Percentiles rank a stretch among this genome's conserved stretches.
phyloP scores from a whole-genome alignment of 2,797 vertebrate species.

The Sardinella longiceps region DNA sequence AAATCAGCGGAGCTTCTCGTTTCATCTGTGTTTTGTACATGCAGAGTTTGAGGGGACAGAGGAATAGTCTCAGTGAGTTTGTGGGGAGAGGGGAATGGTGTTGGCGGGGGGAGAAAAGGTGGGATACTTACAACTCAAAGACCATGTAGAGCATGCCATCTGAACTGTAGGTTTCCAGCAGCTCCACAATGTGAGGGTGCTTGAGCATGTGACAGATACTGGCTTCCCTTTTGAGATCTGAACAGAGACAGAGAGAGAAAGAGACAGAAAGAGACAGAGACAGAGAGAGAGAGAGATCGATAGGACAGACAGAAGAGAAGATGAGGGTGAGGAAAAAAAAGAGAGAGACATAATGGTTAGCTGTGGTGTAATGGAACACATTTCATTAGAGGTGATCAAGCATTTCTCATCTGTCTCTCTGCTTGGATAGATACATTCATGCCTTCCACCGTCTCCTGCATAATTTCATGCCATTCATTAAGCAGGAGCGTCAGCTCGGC shows the following conservation, averaged over 20 bases:
- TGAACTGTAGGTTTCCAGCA: slow-evolving; percentile 98
- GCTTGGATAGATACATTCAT: slow-evolving; percentile 5
- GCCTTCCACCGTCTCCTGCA: background rate
- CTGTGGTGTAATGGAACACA: background rate
- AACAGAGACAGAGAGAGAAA: slow-evolving; percentile 25
- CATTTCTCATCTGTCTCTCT: background rate
- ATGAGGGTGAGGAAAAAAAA: background rate
- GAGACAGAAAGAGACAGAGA: background rate
- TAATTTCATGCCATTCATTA: background rate
- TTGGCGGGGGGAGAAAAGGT: too few relatives aligned
- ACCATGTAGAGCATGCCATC: slow-evolving; percentile 99
- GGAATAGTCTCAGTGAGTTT: too few relatives aligned
- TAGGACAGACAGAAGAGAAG: background rate
- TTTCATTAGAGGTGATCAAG: slow-evolving; percentile 15
- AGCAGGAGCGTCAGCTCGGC: background rate
- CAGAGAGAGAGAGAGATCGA: background rate
- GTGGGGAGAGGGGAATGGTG: background rate
- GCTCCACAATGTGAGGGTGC: slow-evolving; percentile 98
- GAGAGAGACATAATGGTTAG: slow-evolving; percentile 5
- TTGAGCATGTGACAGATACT: slow-evolving; percentile 99
- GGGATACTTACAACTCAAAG: slow-evolving; percentile 94
- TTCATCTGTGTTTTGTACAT: too few relatives aligned
- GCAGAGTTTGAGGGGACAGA: too few relatives aligned
- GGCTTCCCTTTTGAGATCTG: slow-evolving; percentile 98
- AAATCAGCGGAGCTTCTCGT: too few relatives aligned